phyloP scores from a whole-genome alignment of 2,888 invertebrate species.

The Cephus sareptanus region DNA sequence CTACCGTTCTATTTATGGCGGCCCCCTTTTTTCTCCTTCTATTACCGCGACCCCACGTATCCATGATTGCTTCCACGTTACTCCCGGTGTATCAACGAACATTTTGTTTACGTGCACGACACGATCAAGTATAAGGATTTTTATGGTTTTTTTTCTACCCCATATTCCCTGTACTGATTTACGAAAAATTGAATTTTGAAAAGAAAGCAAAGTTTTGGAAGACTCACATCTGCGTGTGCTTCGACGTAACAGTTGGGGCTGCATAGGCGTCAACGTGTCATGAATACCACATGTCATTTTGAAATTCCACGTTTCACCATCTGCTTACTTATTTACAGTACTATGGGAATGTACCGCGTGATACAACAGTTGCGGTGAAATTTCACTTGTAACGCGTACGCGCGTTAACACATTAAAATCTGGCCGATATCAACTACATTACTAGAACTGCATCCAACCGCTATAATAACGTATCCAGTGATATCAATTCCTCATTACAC shows the following conservation, averaged over 20 bases:
- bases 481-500: neutral
- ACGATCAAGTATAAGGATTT: neutral
- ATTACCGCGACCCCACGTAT: neutral
- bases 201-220: neutral
- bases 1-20: slow-evolving; percentile 22
- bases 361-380: neutral
- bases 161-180: neutral
- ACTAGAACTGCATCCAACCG: neutral
- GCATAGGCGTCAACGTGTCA: neutral
- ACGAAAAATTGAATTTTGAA: neutral
- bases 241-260: neutral
- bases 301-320: neutral
- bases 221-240: neutral
- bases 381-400: neutral
- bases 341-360: neutral
- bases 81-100: neutral
- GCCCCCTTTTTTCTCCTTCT: neutral
- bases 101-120: neutral
- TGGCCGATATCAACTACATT: neutral
- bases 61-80: neutral
- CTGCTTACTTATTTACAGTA: neutral
- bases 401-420: neutral
- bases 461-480: neutral
- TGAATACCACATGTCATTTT: neutral
- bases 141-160: neutral